Percentiles rank a stretch among this genome's conserved stretches.
These are phyloP conservation scores for Sciaenops ocellatus DNA, from an alignment of 2,797 vertebrate species.

Conservation along the genomic window DNA sequence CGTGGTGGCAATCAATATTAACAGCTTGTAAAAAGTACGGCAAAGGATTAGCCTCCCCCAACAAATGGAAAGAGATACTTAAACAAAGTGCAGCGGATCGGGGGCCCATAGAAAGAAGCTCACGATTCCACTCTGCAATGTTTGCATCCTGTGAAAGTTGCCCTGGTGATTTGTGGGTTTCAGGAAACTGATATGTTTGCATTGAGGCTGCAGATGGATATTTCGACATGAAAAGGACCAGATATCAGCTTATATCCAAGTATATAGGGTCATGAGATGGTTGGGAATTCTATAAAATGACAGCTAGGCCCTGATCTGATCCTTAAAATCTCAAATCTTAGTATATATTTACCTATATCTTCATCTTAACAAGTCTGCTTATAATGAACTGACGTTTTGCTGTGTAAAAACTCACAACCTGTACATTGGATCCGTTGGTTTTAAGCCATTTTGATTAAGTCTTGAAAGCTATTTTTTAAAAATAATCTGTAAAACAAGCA, in stretches of 20 bases:
- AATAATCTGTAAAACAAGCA: not conserved
- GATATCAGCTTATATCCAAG: not conserved
- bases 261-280: not conserved
- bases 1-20: conserved; percentile 86
- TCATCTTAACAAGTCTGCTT: not conserved
- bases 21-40: conserved; percentile 84
- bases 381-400: not conserved
- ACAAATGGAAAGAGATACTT: conserved; percentile 82
- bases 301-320: not conserved
- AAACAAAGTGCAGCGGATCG: conserved; percentile 80
- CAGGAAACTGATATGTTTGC: conserved; percentile 33
- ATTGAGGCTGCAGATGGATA: conserved; percentile 22
- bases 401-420: not conserved
- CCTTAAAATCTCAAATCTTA: not conserved
- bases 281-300: not conserved
- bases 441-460: not conserved
- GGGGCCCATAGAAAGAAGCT: conserved; percentile 38
- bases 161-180: conserved; percentile 39
- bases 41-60: conserved; percentile 72
- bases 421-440: not conserved
- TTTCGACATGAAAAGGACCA: not conserved
- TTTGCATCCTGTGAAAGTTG: conserved; percentile 36
- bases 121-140: not conserved
- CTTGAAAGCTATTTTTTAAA: not conserved
- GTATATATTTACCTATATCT: not conserved